Base-by-base conservation (phyloP, 2,888 invertebrate genomes). In the Seira musarum region DNA sequence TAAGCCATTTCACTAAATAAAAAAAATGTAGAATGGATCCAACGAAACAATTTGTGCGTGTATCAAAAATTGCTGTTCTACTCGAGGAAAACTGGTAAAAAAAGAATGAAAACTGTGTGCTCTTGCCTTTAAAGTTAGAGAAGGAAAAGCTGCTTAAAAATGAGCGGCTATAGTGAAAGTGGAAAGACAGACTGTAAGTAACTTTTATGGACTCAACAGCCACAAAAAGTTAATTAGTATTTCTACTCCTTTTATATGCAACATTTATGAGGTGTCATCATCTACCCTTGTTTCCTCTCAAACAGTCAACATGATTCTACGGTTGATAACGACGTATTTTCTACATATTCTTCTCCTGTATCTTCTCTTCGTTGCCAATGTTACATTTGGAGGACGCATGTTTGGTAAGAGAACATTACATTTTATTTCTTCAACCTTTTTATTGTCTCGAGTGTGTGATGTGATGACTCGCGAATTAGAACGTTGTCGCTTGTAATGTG, bases 331-430 rank as follows among this genome's bases (percentile, higher is more conserved):
- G 66, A 60, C 71, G 30, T 24, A 13, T 70, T 22, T 61, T 46
- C 17, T 24, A 60, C n/a, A 17, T 78, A 21, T 60, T 72, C 8
- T n/a, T 73, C 22, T 24, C 22, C 21, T 21, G 19, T 61, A 61
- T 21, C 22, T 61, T 3, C 61, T 61, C 21, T 19, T 57, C 22
- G 24, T 19, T 25, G 65, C 68, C 57, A n/a, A 80, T 49, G 53
- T 63, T 40, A 73, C 19, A 19, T 57, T 74, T 30, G 80, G 80
- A 80, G 80, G 80, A 80, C 80, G 80, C 25, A 80, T 80, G 80
- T 80, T 80, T 19, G 80, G 80, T 80, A 80, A 80, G 80, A 65
- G 30, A 30, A 30, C 30, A 30, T 30, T 30, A 30, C 30, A n/a
- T n/a, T 30, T 30, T 30, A 2, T 30, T 30, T 2, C 30, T 8